These are phyloP conservation scores for Drosophila prostipennis DNA, from an alignment of 2,888 invertebrate species.

Conservation along the genomic window DNA sequence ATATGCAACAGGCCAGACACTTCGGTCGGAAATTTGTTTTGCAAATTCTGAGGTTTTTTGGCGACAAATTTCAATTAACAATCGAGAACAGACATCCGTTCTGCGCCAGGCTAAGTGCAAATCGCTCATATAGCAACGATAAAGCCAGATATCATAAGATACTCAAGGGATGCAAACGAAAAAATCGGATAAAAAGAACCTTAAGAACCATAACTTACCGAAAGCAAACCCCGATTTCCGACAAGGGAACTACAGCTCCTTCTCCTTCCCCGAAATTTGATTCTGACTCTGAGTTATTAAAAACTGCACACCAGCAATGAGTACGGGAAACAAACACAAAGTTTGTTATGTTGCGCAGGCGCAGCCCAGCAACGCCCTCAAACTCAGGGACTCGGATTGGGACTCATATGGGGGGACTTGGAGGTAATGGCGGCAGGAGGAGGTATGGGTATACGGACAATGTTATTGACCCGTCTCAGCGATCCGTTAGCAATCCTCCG, in stretches of 20 bases:
- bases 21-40: constrained; percentile 53
- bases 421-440: neutral
- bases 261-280: neutral
- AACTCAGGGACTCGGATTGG: constrained; percentile 24
- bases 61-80: constrained; percentile 64
- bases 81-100: constrained; percentile 72
- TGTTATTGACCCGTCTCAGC: constrained; percentile 70
- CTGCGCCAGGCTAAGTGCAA: constrained; percentile 45
- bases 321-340: constrained; percentile 55
- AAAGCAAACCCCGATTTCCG: constrained; percentile 64
- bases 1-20: constrained; percentile 61
- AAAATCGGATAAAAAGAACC: constrained; percentile 1
- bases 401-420: neutral
- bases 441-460: constrained; percentile 33
- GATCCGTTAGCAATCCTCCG: constrained; percentile 63
- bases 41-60: constrained; percentile 70
- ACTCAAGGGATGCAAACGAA: constrained; percentile 4
- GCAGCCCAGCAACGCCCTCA: constrained; percentile 72
- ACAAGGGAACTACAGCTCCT: constrained; percentile 43
- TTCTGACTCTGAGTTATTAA: constrained; percentile 60
- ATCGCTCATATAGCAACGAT: constrained; percentile 13
- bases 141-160: constrained; percentile 29
- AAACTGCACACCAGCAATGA: constrained; percentile 47
- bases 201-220: constrained; percentile 56
- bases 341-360: constrained; percentile 77